Evolutionary conservation across 2,888 invertebrate genomes (phyloP), one percentile per base, ranked within the genome.

Genomic region (Empis livida): DNA sequence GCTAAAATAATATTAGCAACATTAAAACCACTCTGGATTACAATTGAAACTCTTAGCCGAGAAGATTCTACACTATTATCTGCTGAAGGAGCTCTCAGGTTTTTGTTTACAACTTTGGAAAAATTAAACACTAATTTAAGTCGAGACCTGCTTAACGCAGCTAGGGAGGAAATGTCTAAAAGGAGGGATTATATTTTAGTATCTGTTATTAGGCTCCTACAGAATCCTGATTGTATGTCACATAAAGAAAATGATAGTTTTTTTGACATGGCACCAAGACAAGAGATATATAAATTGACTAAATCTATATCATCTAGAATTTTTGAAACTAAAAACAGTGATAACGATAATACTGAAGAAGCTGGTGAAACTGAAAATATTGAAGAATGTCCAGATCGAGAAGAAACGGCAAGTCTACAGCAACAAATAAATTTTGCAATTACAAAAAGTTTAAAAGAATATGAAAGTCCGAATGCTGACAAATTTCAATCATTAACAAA

Each of bases 11-110:
- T 30, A 17, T 23, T 20, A 42, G 20, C 16, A 23, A 23, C 30
- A 42, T 42, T 30, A 42, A 42, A 42, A 43, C 42, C 42, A 30
- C 16, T 42, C 16, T 30, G 42, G 13, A 42, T 27, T 30, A 32
- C 43, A 31, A 30, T 43, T 6, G 15, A 43, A 30, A 43, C 16
- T 30, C 30, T 43, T 14, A 43, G 43, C 15, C 15, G 43, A 43
- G 32, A 43, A 43, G 43, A 43, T 15, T 43, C 31, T 27, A 31
- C 43, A 31, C 4, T 32, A 30, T 43, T 32, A 43, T 16, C 43
- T 31, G 43, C 43, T 32, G 43, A 31, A 43, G 43, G 15, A 16
- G 31, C 43, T 15, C 43, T 43, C 8, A 43, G 15, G 30, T 43
- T 16, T 31, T 43, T 43, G 32, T 43, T 31, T 32, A 30, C 23